phyloP scores from a whole-genome alignment of 2,797 vertebrate genomes.

The Semotilus atromaculatus region DNA sequence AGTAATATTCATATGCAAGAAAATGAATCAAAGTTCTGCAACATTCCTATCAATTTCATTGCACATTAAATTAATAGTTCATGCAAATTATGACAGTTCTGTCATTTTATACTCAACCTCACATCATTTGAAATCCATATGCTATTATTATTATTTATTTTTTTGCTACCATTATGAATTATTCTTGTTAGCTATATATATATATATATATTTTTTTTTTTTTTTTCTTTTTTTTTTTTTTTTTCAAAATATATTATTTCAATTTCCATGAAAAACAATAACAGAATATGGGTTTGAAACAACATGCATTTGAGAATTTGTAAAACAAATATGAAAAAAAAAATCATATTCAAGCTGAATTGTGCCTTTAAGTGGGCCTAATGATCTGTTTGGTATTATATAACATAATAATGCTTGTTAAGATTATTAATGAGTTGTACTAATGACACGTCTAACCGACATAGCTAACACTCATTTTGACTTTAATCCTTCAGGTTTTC shows the following conservation, averaged over 20 bases:
- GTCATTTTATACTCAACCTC: background rate
- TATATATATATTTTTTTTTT: no score
- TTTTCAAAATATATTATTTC: background rate
- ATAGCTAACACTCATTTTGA: slow-evolving; percentile 5
- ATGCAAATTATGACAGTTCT: background rate
- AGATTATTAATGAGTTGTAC: background rate
- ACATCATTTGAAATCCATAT: background rate
- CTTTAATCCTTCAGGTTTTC: slow-evolving; percentile 12
- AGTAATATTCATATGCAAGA: background rate
- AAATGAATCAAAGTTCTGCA: background rate
- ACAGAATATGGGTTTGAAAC: background rate
- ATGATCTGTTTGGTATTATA: background rate
- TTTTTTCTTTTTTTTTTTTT: no score
- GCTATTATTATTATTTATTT: background rate
- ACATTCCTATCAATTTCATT: background rate
- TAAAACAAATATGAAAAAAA: background rate
- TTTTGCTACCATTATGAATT: background rate
- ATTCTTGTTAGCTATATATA: background rate
- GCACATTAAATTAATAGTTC: background rate
- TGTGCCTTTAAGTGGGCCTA: background rate
- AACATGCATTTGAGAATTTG: background rate
- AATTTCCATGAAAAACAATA: background rate
- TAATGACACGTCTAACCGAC: background rate
- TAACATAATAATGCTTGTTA: background rate
- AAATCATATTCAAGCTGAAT: background rate